Base-by-base conservation (phyloP, 2,113 vertebrate species). In the Triplophysa siluroides region DNA sequence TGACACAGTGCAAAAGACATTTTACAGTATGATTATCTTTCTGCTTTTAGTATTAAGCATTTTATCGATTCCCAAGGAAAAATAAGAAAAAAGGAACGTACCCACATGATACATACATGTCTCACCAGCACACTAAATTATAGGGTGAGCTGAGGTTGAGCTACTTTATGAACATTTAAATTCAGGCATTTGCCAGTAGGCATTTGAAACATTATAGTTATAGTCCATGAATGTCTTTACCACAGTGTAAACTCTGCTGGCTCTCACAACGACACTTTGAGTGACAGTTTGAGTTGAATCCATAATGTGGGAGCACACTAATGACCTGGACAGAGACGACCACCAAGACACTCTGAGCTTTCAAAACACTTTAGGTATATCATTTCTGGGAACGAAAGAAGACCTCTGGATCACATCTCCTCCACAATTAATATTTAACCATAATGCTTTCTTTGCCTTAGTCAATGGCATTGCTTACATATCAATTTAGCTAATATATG, bases 141-240 rank as follows among this genome's bases (percentile, higher is more conserved):
- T 26, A 81, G 81, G 63, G 26, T 76, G 26, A 47, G 14, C 50
- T 69, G 68, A 80, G 70, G 41, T 80, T 83, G 52, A 54, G 54
- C 43, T 67, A 76, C 8, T 63, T 71, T 14, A 63, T 66, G 69
- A 83, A 78, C 54, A 79, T 64, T 78, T 70, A 68, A 80, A 63
- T 79, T 72, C 50, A 84, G 64, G 45, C 78, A 78, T 78, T 82
- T 82, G 68, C 56, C 66, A 64, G 56, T 74, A 65, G 80, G 26
- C 78, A 66, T 41, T 41, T 23, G 72, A 62, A 81, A 74, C 74
- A 71, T 71, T 69, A 73, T 81, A 82, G 73, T 72, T 16, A 41
- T 29, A 33, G 47, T 50, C 23, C 43, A 76, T 18, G 8, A 65
- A 64, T 52, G 61, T 26, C 45, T 54, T 60, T 21, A 71, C 56